phyloP scores from a whole-genome alignment of 2,888 invertebrate genomes.

The Venusia cambrica region DNA sequence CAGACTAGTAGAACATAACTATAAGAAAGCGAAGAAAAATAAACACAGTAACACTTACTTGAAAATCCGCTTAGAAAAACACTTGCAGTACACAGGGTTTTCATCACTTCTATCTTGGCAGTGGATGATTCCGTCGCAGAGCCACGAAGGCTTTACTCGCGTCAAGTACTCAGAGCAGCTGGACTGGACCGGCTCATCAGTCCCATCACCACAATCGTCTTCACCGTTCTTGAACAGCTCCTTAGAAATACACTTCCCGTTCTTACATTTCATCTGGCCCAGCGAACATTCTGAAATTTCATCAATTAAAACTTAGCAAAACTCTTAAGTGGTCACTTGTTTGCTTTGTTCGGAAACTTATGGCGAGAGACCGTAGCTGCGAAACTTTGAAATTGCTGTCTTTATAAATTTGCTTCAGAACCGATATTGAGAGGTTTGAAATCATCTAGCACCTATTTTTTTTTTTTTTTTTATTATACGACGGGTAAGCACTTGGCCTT shows the following conservation, averaged over 20 bases:
- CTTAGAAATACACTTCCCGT: conserved; percentile 85
- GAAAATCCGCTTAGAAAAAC: conserved; percentile 64
- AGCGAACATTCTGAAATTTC: conserved; percentile 80
- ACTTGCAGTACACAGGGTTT: conserved; percentile 83
- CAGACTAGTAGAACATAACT: no score
- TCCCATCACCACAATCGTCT: conserved; percentile 86
- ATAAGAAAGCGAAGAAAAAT: no score
- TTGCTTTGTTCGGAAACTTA: conserved; percentile 14
- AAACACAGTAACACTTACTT: conserved; percentile 41
- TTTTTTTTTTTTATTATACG: no score
- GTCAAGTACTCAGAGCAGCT: conserved; percentile 85
- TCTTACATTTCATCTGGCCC: conserved; percentile 84
- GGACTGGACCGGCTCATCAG: conserved; percentile 84
- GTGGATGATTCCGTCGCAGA: conserved; percentile 89
- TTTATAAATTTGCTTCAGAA: conserved; percentile 13
- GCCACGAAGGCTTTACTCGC: conserved; percentile 83
- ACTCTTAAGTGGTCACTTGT: conserved; percentile 18
- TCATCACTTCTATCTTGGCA: conserved; percentile 91
- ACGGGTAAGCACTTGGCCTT: no score
- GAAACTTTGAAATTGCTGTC: conserved; percentile 13
- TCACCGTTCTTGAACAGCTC: conserved; percentile 84
- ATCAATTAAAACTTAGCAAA: conserved; percentile 13
- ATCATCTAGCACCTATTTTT: no score
- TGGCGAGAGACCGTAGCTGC: conserved; percentile 6
- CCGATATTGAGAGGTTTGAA: conserved; percentile 6